A percentile compares a stretch with the other conserved stretches of the same genome.
Conservation (phyloP, 1,140 invertebrate genomes). For the Listronotus bonariensis region DNA sequence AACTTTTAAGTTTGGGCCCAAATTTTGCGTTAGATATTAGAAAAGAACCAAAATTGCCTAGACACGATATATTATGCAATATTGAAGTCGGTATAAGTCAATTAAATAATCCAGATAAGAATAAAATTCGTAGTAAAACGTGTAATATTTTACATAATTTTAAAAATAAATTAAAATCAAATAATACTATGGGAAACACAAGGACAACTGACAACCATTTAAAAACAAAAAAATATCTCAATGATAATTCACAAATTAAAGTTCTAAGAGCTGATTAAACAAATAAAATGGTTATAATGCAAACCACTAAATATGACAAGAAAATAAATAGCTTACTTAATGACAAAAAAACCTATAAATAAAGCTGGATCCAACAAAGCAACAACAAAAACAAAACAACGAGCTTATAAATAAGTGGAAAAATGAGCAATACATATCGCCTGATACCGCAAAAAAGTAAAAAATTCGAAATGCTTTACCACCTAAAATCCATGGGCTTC, state of each 20-base stretch:
- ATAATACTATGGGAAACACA: no score
- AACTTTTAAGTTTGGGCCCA: no score
- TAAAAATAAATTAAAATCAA: no score
- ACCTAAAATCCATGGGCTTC: slow-evolving; percentile 16
- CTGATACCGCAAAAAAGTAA: background rate
- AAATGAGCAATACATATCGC: background rate
- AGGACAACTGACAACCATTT: no score
- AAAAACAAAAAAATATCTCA: no score
- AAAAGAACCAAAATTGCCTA: no score
- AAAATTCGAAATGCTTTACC: background rate
- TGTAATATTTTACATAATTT: no score
- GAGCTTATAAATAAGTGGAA: slow-evolving; percentile 1
- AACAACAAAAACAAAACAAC: slow-evolving; percentile 10
- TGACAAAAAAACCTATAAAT: slow-evolving; percentile 3
- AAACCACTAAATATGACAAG: background rate
- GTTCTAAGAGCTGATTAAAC: background rate
- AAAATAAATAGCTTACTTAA: background rate
- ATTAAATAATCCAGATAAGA: no score
- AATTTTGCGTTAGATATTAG: no score
- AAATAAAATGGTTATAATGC: slow-evolving; percentile 7
- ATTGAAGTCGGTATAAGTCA: no score
- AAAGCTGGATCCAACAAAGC: slow-evolving; percentile 2
- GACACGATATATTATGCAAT: no score
- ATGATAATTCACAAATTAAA: background rate
- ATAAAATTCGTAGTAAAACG: no score